Percentiles rank a stretch among this genome's conserved stretches.
Evolutionary conservation across 2,113 vertebrate genomes (phyloP).

Genomic region (Anhinga anhinga): DNA sequence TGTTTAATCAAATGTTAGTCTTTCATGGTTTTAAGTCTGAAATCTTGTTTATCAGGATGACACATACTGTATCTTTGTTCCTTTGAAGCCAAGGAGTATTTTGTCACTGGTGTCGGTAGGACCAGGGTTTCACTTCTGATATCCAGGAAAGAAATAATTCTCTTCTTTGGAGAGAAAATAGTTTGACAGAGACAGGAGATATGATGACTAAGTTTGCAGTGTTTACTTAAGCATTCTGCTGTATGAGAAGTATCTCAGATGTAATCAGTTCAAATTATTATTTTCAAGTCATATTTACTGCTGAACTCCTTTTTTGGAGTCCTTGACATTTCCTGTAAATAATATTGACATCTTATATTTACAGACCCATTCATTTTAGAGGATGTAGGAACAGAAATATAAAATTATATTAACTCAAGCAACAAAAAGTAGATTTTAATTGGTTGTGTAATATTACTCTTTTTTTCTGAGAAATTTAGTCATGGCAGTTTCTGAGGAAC

Average conservation of each 20-base stretch:
- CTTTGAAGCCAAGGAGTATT: neutral
- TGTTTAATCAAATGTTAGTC: neutral
- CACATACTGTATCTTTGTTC: neutral
- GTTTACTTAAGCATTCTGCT: neutral
- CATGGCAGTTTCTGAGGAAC: neutral
- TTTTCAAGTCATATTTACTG: neutral
- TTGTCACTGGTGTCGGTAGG: neutral
- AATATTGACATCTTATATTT: neutral
- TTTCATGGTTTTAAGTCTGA: neutral
- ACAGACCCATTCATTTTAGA: neutral
- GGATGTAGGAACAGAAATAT: neutral
- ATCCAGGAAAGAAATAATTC: neutral
- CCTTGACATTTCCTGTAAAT: neutral
- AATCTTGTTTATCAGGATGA: neutral
- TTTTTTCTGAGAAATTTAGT: neutral
- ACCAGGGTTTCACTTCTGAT: neutral
- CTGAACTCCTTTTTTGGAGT: neutral
- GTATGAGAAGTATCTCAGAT: neutral
- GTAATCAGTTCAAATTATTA: neutral
- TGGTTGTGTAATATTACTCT: neutral
- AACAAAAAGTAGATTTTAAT: neutral
- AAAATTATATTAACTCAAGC: neutral
- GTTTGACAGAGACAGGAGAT: neutral
- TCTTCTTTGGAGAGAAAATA: neutral
- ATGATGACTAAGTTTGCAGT: neutral